Evolutionary conservation across 1,140 invertebrate genomes (phyloP).

Genomic region (Temnothorax curvispinosus): DNA sequence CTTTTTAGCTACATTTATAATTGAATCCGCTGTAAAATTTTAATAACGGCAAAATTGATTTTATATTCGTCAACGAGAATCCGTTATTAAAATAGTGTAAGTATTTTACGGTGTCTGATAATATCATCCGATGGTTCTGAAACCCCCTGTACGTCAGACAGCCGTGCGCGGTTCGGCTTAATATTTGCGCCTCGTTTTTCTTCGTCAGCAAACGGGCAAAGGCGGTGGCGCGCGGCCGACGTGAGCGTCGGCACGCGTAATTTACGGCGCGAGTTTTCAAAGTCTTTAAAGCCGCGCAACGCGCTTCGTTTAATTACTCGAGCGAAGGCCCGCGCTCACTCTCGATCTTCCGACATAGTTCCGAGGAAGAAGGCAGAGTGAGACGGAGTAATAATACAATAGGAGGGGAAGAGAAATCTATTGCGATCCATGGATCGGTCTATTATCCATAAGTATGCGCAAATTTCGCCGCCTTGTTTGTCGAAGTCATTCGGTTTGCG

Average conservation of each 20-base stretch:
- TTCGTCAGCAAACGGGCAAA: conserved; percentile 60
- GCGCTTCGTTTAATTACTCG: conserved; percentile 68
- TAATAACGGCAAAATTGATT: neutral
- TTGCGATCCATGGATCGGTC: conserved; percentile 2
- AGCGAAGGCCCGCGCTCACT: conserved; percentile 12
- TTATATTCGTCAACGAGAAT: conserved; percentile 1
- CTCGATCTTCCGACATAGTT: conserved; percentile 55
- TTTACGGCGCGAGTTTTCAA: conserved; percentile 69
- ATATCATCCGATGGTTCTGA: neutral
- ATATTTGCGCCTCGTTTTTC: conserved; percentile 68
- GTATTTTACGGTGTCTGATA: neutral
- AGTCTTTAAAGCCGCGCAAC: conserved; percentile 67
- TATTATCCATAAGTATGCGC: conserved; percentile 53
- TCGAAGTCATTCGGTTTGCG: neutral
- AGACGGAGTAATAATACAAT: conserved; percentile 34
- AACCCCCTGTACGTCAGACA: conserved; percentile 9
- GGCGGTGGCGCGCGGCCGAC: conserved; percentile 57
- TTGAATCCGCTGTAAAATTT: neutral
- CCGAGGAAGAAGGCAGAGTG: neutral
- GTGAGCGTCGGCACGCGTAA: conserved; percentile 66
- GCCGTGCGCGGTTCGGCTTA: conserved; percentile 48
- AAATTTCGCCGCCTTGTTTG: conserved; percentile 22
- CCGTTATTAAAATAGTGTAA: neutral
- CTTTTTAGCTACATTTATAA: neutral
- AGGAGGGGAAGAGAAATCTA: neutral